Base-by-base conservation (phyloP, 2,113 vertebrate species). In the Trachemys scripta region DNA sequence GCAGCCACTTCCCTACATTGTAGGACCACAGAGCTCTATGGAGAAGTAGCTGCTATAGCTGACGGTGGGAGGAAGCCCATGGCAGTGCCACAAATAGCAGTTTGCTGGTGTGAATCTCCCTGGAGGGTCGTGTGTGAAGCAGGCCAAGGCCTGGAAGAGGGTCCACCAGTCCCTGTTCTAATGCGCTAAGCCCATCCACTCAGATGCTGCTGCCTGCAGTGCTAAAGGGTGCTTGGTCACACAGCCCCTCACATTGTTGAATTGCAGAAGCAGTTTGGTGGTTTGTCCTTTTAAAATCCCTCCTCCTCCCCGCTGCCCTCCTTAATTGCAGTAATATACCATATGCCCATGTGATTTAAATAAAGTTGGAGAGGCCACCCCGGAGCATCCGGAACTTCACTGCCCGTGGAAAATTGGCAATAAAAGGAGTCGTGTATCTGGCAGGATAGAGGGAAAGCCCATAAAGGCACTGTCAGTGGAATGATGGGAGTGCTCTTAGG, bases 241-340 rank as follows among this genome's bases (percentile, higher is more conserved):
- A 10, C 5, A 31, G 27, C 90, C 78, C 31, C 29, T 57, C n/a
- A 19, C 78, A 53, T 42, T 50, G 72, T 53, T 42, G 65, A 59
- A 65, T 76, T 16, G 56, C 49, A 45, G 84, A 87, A 65, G 93
- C 84, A 31, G 45, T 3, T 81, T 5, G 2, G 1, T 27, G 12
- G 82, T 91, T 83, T 84, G 47, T 80, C 89, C 57, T 53, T 76
- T 79, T 88, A n/a, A 62, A 69, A 25, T 92, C 75, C 59, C 31
- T 3, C 12, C 3, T 75, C 59, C 31, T 3, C 12, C 3, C 3
- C 9, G 12, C 25, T 27, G 62, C 79, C 42, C 38, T 53, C 49
- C 65, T 91, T 86, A 56, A 62, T 81, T 82, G 78, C 86, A 79
- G 62, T 49, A 62, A 83, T 90, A 88, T 97, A 82, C 91, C 80